These are phyloP conservation scores for Mixornis gularis DNA, from an alignment of 2,113 vertebrate genomes.

Conservation along the genomic window DNA sequence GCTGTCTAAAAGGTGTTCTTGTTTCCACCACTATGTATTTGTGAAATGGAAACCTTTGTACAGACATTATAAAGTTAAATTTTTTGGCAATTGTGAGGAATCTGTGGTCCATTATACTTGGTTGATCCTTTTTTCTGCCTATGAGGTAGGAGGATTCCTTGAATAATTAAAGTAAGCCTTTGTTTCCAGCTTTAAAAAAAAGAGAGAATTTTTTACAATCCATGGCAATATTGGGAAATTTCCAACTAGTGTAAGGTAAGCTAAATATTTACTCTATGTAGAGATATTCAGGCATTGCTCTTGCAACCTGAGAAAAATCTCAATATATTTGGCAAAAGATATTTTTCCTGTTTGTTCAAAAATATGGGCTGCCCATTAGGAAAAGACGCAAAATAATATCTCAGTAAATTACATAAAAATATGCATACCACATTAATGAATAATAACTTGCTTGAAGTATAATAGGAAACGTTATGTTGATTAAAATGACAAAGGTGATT, in stretches of 20 bases:
- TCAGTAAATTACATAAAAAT: constrained; percentile 45
- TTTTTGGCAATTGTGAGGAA: background rate
- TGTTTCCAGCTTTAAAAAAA: background rate
- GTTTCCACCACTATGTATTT: background rate
- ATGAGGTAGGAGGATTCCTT: background rate
- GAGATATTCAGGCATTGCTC: background rate
- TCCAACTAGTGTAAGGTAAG: background rate
- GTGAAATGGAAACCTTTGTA: background rate
- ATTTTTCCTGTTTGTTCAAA: constrained; percentile 26
- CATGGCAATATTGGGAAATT: background rate
- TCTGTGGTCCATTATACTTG: background rate
- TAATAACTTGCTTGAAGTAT: constrained; percentile 48
- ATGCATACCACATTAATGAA: background rate
- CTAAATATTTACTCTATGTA: background rate
- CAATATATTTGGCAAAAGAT: background rate
- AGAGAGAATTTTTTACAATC: background rate
- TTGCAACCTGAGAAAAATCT: background rate
- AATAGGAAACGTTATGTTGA: constrained; percentile 5
- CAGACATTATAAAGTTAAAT: background rate
- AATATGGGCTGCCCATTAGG: background rate
- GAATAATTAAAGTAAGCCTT: background rate
- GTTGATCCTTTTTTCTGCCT: background rate
- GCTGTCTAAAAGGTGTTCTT: background rate
- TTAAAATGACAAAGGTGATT: constrained; percentile 44
- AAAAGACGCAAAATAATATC: background rate